Evolutionary conservation across 2,888 invertebrate species (phyloP).

Genomic region (Caenorhabditis wallacei): DNA sequence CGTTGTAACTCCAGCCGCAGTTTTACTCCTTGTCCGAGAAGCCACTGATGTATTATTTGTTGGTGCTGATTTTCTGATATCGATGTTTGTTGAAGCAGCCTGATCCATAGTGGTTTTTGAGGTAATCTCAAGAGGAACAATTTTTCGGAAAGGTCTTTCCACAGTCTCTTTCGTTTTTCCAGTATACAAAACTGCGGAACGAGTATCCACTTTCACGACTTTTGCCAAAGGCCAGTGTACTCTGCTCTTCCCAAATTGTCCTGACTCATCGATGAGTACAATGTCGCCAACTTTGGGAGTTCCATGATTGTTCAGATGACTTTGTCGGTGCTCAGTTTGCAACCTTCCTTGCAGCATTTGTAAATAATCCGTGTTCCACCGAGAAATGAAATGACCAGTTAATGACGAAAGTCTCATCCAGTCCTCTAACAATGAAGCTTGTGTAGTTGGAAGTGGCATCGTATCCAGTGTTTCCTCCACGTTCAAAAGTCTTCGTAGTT

Average conservation of each 20-base stretch:
- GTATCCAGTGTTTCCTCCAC: background rate
- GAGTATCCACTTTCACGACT: background rate
- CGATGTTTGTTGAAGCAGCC: background rate
- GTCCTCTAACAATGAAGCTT: background rate
- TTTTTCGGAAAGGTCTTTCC: constrained; percentile 6
- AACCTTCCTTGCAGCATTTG: constrained; percentile 23
- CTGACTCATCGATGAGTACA: constrained; percentile 11
- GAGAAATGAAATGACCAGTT: background rate
- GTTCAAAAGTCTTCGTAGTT: background rate
- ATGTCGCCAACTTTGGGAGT: background rate
- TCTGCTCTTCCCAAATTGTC: background rate
- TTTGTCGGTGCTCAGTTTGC: constrained; percentile 4
- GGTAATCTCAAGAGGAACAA: background rate
- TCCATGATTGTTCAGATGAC: background rate
- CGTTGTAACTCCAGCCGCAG: background rate
- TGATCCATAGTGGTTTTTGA: background rate
- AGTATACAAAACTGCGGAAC: background rate
- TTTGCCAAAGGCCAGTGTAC: background rate
- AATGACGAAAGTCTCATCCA: constrained; percentile 8
- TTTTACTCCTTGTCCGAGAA: background rate
- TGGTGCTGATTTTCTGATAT: background rate
- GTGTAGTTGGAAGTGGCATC: background rate
- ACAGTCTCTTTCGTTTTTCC: background rate
- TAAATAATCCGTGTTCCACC: constrained; percentile 9
- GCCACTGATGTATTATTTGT: background rate